Evolutionary conservation across 1,140 invertebrate species (phyloP).

Genomic region (Drosophila leontia): DNA sequence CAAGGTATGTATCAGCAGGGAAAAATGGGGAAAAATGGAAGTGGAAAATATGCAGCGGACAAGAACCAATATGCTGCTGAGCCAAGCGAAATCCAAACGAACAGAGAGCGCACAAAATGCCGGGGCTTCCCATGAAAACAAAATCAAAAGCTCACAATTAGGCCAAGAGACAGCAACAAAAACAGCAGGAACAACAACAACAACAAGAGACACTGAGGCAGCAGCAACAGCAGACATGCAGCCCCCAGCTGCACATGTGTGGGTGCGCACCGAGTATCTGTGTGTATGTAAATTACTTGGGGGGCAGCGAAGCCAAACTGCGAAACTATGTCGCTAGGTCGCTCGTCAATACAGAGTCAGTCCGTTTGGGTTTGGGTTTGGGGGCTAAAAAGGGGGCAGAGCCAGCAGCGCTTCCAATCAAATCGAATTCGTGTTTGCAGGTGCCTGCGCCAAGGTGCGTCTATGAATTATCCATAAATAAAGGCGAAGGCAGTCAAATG

Average conservation of each 20-base stretch:
- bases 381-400: conserved; percentile 4
- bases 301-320: conserved; percentile 58
- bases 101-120: conserved; percentile 19
- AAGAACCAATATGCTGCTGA: conserved; percentile 66
- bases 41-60: conserved; percentile 58
- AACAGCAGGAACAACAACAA: conserved; percentile 17
- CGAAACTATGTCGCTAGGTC: conserved; percentile 80
- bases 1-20: conserved; percentile 56
- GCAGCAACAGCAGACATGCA: conserved; percentile 45
- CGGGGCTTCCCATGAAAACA: conserved; percentile 66
- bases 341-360: conserved; percentile 38
- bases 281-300: conserved; percentile 74
- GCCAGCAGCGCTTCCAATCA: conserved; percentile 38
- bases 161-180: conserved; percentile 63
- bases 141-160: conserved; percentile 81
- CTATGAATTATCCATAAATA: conserved; percentile 75
- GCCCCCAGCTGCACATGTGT: conserved; percentile 29
- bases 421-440: conserved; percentile 60
- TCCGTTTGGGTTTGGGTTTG: conserved; percentile 11
- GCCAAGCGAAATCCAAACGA: conserved; percentile 44
- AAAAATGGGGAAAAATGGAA: conserved; percentile 7
- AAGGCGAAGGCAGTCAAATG: conserved; percentile 61
- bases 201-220: conserved; percentile 1
- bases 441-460: conserved; percentile 68
- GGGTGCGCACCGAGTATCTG: conserved; percentile 17